Conservation (phyloP, 2,797 vertebrate species). For the Neoniphon sammara region DNA sequence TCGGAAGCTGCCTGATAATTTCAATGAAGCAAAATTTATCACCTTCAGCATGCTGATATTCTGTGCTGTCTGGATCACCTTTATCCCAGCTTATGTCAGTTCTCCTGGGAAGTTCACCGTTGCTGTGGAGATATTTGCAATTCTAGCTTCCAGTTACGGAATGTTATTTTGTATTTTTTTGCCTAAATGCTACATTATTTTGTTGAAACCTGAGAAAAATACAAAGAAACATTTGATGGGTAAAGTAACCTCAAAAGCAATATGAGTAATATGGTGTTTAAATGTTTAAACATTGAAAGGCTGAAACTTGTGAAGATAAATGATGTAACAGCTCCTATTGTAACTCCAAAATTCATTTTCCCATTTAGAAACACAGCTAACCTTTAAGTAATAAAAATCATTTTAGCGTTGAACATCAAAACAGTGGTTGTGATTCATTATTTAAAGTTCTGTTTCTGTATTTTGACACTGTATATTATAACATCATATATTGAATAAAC, state of each 20-base stretch:
- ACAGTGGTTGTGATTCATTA: no score
- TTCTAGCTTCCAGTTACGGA: constrained; percentile 82
- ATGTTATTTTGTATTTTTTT: constrained; percentile 83
- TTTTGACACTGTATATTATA: no score
- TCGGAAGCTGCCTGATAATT: constrained; percentile 80
- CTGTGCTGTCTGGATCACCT: constrained; percentile 83
- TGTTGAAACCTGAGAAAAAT: constrained; percentile 81
- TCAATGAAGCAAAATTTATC: constrained; percentile 83
- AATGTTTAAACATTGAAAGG: no score
- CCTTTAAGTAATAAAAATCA: no score
- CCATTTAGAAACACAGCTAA: no score
- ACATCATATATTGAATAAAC: no score
- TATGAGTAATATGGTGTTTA: constrained; percentile 49
- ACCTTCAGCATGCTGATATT: constrained; percentile 85
- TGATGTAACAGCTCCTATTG: background rate
- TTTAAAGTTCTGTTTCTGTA: no score
- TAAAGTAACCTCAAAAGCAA: constrained; percentile 59
- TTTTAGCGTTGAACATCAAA: no score
- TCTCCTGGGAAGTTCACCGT: constrained; percentile 85
- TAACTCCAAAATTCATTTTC: background rate
- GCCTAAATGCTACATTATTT: constrained; percentile 83
- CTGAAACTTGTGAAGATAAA: background rate
- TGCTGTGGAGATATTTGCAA: constrained; percentile 85
- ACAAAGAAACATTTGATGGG: constrained; percentile 81
- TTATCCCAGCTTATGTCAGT: constrained; percentile 84